Percentiles rank a stretch among this genome's conserved stretches.
Evolutionary conservation across 2,113 vertebrate species (phyloP).

Genomic region (Apeltes quadracus): DNA sequence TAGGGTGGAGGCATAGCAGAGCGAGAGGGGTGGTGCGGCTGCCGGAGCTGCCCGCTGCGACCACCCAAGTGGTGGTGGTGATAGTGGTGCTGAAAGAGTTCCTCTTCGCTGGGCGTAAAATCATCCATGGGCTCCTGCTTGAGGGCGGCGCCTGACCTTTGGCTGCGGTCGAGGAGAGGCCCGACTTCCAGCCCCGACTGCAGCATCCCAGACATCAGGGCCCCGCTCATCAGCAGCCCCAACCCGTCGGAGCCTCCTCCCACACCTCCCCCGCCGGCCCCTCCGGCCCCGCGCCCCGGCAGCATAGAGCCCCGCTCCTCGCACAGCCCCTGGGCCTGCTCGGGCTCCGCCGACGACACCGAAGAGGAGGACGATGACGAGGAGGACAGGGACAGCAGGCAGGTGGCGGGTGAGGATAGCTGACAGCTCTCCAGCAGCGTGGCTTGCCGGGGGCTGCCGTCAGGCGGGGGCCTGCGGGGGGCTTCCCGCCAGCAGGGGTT

Average conservation of each 20-base stretch:
- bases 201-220: slow-evolving; percentile 67
- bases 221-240: slow-evolving; percentile 69
- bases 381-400: slow-evolving; percentile 83
- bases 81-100: slow-evolving; percentile 87
- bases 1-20: slow-evolving; percentile 91
- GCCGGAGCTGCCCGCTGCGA: slow-evolving; percentile 74
- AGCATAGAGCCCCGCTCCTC: slow-evolving; percentile 85
- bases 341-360: slow-evolving; percentile 78
- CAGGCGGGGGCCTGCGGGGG: slow-evolving; percentile 77
- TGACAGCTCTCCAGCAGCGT: slow-evolving; percentile 82
- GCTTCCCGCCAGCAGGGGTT: slow-evolving; percentile 75
- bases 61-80: slow-evolving; percentile 81
- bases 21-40: slow-evolving; percentile 74
- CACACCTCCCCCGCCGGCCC: slow-evolving; percentile 39
- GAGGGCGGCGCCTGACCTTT: slow-evolving; percentile 82
- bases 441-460: slow-evolving; percentile 78
- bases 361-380: slow-evolving; percentile 78
- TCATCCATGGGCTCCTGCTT: slow-evolving; percentile 95
- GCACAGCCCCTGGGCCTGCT: slow-evolving; percentile 76
- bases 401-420: slow-evolving; percentile 84
- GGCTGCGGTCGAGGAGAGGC: slow-evolving; percentile 70
- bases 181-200: slow-evolving; percentile 55
- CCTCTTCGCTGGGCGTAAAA: slow-evolving; percentile 85
- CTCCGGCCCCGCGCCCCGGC: slow-evolving; percentile 63
- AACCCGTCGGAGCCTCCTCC: slow-evolving; percentile 64